Evolutionary conservation across 2,113 vertebrate species (phyloP).

Genomic region (Hippocampus barbouri): DNA sequence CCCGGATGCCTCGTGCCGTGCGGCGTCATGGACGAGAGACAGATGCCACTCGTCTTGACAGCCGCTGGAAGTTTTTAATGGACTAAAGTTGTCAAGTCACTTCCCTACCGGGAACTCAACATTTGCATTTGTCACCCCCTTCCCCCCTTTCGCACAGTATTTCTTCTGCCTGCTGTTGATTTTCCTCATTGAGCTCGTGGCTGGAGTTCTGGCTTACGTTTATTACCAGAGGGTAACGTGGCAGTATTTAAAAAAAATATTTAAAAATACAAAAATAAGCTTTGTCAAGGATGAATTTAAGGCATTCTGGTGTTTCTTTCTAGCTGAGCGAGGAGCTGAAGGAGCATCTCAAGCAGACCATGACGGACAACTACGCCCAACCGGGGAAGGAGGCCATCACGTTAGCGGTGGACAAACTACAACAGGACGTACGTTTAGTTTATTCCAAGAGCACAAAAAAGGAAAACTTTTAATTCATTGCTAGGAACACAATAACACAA

Average conservation of each 20-base stretch:
- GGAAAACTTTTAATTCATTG: too few relatives aligned
- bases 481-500: too few relatives aligned
- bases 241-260: background rate
- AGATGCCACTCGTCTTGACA: constrained; percentile 29
- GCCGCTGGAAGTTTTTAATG: constrained; percentile 30
- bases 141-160: constrained; percentile 65
- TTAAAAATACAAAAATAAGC: too few relatives aligned
- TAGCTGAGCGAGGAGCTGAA: constrained; percentile 83
- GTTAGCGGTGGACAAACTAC: constrained; percentile 74
- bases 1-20: constrained; percentile 17
- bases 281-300: background rate
- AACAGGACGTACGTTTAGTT: constrained; percentile 77
- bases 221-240: constrained; percentile 82
- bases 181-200: constrained; percentile 83
- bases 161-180: constrained; percentile 78
- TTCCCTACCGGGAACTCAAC: background rate
- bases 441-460: background rate
- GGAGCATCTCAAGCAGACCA: constrained; percentile 76
- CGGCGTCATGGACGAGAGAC: constrained; percentile 13
- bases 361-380: constrained; percentile 77
- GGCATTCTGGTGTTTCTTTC: background rate
- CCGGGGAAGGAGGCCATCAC: constrained; percentile 72
- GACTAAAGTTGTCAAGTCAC: background rate
- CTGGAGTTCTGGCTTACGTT: constrained; percentile 81
- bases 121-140: constrained; percentile 1